Base-by-base conservation (phyloP, 2,888 invertebrate species). In the Quadroppia sp. region DNA sequence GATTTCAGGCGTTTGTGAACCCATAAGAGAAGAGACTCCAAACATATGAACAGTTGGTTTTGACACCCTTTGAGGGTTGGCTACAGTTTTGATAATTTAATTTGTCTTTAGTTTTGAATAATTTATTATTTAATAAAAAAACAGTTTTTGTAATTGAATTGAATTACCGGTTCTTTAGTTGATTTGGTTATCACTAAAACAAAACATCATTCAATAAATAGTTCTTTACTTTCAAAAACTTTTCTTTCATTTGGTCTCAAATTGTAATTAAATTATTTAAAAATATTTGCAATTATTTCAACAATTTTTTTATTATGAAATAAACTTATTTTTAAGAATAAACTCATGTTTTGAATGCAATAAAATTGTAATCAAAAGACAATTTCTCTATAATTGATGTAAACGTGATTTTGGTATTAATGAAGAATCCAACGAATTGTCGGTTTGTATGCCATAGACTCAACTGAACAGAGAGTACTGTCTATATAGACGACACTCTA, bases 151-250 rank as follows among this genome's bases (percentile, higher is more conserved):
- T 50, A 50, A 50, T 50, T 59, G 28, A 32, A 32, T 59, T 59
- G n/a, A 36, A 67, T 67, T 36, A 67, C 67, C 67, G 67, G 67
- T 67, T 9, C 40, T 67, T 67, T 67, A 32, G 40, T 36, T 67
- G 20, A 40, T 13, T 67, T 36, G n/a, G 28, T 28, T 28, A 36
- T n/a, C n/a, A n/a, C n/a, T n/a, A 67, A 42, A 40, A 67, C 23
- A 40, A 67, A 13, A n/a, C n/a, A n/a, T 67, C 67, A 42, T 67
- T n/a, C 15, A 67, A 32, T 20, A 36, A 30, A 61, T 61, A 11
- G 25, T 36, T 59, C 50, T 20, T n/a, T 53, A 11, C 53, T 25
- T 25, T 53, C 2, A 53, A 45, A 45, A 45, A 45, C 45, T 15
- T 45, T 45, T 45, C 15, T 45, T 15, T 15, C 45, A 45, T 11